These are phyloP conservation scores for Orthosia gothica DNA, from an alignment of 2,888 invertebrate genomes.

Conservation along the genomic window DNA sequence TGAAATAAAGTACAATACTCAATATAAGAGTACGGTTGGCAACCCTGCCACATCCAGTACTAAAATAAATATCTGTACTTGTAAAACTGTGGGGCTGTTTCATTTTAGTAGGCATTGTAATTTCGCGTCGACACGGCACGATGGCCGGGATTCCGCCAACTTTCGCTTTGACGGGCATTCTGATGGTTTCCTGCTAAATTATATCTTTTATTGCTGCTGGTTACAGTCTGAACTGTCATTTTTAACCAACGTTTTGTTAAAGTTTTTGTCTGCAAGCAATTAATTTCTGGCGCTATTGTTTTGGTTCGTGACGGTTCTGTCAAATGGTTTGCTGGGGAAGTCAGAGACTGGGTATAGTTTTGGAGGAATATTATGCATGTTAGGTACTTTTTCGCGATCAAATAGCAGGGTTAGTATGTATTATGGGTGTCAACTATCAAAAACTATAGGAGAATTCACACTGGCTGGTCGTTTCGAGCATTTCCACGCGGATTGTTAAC, in stretches of 20 bases:
- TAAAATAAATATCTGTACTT: conserved; percentile 31
- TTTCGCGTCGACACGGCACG: conserved; percentile 70
- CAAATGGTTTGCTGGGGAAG: too few relatives aligned
- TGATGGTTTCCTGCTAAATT: conserved; percentile 66
- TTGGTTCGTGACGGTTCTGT: neutral
- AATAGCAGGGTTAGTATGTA: too few relatives aligned
- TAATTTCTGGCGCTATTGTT: conserved; percentile 14
- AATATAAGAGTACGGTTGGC: too few relatives aligned
- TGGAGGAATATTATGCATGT: too few relatives aligned
- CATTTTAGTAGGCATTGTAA: conserved; percentile 73
- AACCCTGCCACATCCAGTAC: conserved; percentile 48
- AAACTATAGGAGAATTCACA: too few relatives aligned
- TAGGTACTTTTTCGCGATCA: too few relatives aligned
- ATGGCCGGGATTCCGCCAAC: conserved; percentile 66
- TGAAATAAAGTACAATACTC: too few relatives aligned
- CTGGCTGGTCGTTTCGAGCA: too few relatives aligned
- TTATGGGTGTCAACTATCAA: too few relatives aligned
- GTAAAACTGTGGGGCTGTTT: conserved; percentile 65
- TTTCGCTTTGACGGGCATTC: conserved; percentile 76
- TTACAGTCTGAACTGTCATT: conserved; percentile 38
- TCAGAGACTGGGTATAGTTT: too few relatives aligned
- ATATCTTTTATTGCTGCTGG: conserved; percentile 61
- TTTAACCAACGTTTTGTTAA: conserved; percentile 37
- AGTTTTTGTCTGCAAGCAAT: conserved; percentile 24
- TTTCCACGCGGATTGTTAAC: too few relatives aligned